Percentiles rank a stretch among this genome's conserved stretches.
phyloP scores from a whole-genome alignment of 2,888 invertebrate genomes.

The Mechanitis messenoides region DNA sequence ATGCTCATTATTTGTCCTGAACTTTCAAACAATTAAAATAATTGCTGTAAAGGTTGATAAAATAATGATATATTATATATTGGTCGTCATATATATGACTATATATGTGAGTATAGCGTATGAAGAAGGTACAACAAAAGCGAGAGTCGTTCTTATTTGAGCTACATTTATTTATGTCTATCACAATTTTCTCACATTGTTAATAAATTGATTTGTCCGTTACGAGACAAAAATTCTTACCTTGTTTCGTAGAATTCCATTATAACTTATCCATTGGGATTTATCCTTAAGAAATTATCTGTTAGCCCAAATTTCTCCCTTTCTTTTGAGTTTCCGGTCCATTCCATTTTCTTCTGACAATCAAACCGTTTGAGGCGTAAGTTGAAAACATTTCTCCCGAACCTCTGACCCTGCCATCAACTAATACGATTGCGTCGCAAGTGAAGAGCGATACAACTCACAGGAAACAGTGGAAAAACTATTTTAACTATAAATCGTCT shows the following conservation, averaged over 20 bases:
- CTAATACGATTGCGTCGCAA: constrained; percentile 51
- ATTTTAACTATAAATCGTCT: too few relatives aligned
- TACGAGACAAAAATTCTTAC: constrained; percentile 21
- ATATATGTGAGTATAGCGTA: too few relatives aligned
- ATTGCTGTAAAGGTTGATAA: too few relatives aligned
- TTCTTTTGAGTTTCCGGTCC: constrained; percentile 37
- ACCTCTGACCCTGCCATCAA: constrained; percentile 64
- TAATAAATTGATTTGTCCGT: constrained; percentile 12
- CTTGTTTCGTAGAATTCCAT: constrained; percentile 32
- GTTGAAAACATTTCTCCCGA: constrained; percentile 56
- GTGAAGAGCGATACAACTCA: constrained; percentile 21
- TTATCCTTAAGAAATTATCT: constrained; percentile 33
- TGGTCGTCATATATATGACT: too few relatives aligned
- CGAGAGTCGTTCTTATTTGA: too few relatives aligned
- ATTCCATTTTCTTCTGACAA: constrained; percentile 49
- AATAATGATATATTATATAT: too few relatives aligned
- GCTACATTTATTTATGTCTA: too few relatives aligned
- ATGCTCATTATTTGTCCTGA: neutral
- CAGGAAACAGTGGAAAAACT: neutral
- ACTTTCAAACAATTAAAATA: too few relatives aligned
- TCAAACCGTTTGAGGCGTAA: constrained; percentile 52
- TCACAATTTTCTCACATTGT: neutral
- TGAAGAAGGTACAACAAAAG: too few relatives aligned
- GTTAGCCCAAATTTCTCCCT: constrained; percentile 34
- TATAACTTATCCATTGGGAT: constrained; percentile 33